Evolutionary conservation across 2,797 vertebrate genomes (phyloP), one percentile per base, ranked within the genome.

Genomic region (Champsocephalus gunnari): DNA sequence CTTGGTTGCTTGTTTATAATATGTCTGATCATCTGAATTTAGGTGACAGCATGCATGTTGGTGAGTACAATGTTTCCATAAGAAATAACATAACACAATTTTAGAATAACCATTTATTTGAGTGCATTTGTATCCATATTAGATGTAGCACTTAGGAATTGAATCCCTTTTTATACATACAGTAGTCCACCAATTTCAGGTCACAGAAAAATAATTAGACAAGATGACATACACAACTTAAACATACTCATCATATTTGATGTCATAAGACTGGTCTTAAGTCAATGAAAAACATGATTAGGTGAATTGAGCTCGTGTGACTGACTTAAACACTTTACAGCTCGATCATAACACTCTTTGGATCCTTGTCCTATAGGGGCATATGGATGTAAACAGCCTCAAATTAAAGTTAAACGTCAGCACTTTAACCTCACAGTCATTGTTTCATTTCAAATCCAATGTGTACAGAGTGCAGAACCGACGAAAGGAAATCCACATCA

Each of bases 371-470:
- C 12, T 6, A 19, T 3, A 44, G 9, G 5, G 17, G 24, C 56
- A 19, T 17, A 14, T 38, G 5, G 48, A 45, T 5, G 61, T 4
- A 43, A 60, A 57, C 11, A 72, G 17, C n/a, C 21, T 51, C 5
- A 69, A 58, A 63, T 72, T 57, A 49, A 49, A 53, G 53, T 61
- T 67, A 21, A 57, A 66, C 19, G 43, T 72, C 48, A 34, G n/a
- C 43, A 45, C 24, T 49, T 54, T 66, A 55, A 61, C 12, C 48
- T 58, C 56, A n/a, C 7, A 24, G 59, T 71, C 45, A 54, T 43
- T 50, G 45, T 72, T 56, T 73, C 38, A 66, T 56, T 66, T 73
- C 49, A 59, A 17, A 66, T 80, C n/a, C 49, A 32, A 1, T 4
- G 41, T 44, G 47, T 28, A 38, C 45, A 47, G 58, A 59, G 11